Evolutionary conservation across 2,888 invertebrate genomes (phyloP).

Genomic region (Caenorhabditis uteleia): DNA sequence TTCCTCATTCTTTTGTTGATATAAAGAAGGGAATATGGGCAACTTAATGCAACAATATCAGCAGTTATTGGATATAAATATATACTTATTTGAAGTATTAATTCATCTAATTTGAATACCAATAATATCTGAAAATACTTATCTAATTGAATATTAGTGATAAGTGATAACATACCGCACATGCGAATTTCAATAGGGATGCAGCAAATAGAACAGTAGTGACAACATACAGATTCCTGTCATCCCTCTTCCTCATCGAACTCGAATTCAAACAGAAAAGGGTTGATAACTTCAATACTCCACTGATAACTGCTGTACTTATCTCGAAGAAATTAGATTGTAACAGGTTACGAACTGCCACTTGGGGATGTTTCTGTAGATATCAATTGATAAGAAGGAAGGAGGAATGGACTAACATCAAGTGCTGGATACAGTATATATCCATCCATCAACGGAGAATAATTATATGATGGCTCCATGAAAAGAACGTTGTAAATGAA

Average conservation of each 20-base stretch:
- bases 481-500: conserved; percentile 1
- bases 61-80: conserved; percentile 6
- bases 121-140: background rate
- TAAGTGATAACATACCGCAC: background rate
- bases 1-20: conserved; percentile 2
- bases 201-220: conserved; percentile 1
- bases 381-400: background rate
- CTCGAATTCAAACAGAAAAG: background rate
- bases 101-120: background rate
- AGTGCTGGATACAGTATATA: background rate
- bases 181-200: conserved; percentile 1
- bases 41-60: conserved; percentile 3
- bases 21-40: conserved; percentile 1
- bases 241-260: background rate
- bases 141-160: background rate
- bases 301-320: background rate
- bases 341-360: background rate
- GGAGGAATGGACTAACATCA: background rate
- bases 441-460: background rate
- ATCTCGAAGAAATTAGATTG: conserved; percentile 4
- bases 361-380: background rate
- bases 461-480: background rate
- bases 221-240: conserved; percentile 3
- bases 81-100: background rate
- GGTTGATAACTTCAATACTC: background rate